Evolutionary conservation across 2,888 invertebrate species (phyloP), one percentile per base, ranked within the genome.

Genomic region (Tortrix viridana): DNA sequence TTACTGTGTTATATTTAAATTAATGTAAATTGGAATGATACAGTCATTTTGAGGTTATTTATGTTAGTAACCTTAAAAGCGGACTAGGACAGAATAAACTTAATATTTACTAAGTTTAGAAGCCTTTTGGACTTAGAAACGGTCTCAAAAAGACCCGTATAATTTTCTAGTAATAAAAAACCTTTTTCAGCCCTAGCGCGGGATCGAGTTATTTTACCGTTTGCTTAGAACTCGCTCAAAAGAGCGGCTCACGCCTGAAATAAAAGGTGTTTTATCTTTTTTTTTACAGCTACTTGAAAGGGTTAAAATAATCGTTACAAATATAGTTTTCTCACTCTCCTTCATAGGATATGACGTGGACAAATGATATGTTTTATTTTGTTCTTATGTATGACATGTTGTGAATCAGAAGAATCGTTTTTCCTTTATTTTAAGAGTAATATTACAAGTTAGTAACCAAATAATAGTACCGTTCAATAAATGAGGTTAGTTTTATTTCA

Each of bases 331-430:
- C 74, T 83, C 79, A 80, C 80, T 79, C 75, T 76, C 73, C 60
- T 67, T 67, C 69, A 73, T 16, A 77, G 78, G 86, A 87, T 86
- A 88, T 87, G 86, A 78, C 74, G 61, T 70, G 60, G 60, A 67
- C 57, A 74, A 75, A 81, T 88, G 89, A 89, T 89, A 89, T 89
- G 89, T 89, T 80, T 55, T 57, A 52, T 46, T 57, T 52, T 57
- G 56, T 62, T 41, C 41, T 62, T 62, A 62, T 41, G 43, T 56
- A 44, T 52, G 43, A 49, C 41, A 43, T 58, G 48, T 41, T 2
- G 12, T 50, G 12, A 26, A 26, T 9, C 9, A 26, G 26, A n/a
- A n/a, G n/a, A n/a, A n/a, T n/a, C n/a, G 12, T 26, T 7, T 26
- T 26, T 26, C 12, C 7, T 12, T 32, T 12, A 32, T 32, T 32